These are phyloP conservation scores for Leucoma salicis DNA, from an alignment of 2,888 invertebrate species.

Conservation along the genomic window DNA sequence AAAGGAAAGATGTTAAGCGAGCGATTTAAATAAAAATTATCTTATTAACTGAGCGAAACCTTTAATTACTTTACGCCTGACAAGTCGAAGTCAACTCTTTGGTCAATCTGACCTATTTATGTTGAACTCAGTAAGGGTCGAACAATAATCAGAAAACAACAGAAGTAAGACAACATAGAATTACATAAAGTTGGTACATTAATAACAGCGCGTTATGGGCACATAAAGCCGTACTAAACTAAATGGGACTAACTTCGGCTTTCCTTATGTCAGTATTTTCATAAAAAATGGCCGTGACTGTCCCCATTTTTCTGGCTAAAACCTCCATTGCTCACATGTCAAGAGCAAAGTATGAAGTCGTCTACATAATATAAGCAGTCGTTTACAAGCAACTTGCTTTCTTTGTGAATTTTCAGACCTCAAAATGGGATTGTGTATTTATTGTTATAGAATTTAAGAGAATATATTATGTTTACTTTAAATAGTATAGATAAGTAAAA, in stretches of 20 bases:
- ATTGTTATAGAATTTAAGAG: too few species aligned
- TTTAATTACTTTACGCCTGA: too few species aligned
- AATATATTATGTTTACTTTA: too few species aligned
- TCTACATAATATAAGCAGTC: conserved; percentile 47
- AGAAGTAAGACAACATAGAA: conserved; percentile 7
- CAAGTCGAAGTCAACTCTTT: too few species aligned
- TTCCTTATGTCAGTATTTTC: conserved; percentile 38
- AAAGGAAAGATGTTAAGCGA: too few species aligned
- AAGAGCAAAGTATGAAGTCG: conserved; percentile 47
- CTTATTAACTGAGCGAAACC: too few species aligned
- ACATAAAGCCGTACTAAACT: conserved; percentile 26
- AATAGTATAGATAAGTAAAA: too few species aligned
- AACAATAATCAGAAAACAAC: too few species aligned
- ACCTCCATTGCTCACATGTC: conserved; percentile 53
- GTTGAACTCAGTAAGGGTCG: too few species aligned
- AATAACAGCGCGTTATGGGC: conserved; percentile 22
- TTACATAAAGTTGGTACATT: conserved; percentile 21
- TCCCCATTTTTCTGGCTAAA: conserved; percentile 43
- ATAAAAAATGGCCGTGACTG: conserved; percentile 43
- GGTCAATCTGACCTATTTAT: too few species aligned
- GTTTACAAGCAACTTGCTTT: conserved; percentile 37
- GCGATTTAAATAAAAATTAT: too few species aligned
- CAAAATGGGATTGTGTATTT: too few species aligned
- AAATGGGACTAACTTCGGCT: conserved; percentile 26
- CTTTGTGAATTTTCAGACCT: conserved; percentile 10